These are phyloP conservation scores for Cistogaster globosa DNA, from an alignment of 2,888 invertebrate species.

Conservation along the genomic window DNA sequence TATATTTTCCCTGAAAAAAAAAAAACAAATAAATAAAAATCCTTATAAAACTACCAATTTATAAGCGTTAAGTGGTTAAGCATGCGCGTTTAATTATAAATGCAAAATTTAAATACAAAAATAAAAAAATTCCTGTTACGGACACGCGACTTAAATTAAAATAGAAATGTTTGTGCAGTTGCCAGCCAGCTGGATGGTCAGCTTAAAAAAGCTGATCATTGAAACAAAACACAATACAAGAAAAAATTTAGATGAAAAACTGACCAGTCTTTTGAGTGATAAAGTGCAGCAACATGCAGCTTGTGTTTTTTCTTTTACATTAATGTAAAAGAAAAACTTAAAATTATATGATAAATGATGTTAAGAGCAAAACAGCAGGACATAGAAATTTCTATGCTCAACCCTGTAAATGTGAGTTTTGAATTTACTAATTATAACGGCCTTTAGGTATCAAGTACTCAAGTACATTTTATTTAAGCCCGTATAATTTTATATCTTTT, in stretches of 20 bases:
- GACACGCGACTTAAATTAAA: conserved; percentile 52
- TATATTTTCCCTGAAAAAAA: neutral
- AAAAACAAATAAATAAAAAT: conserved; percentile 8
- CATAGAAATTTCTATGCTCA: conserved; percentile 1
- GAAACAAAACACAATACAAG: neutral
- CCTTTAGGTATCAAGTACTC: neutral
- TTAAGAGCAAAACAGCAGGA: conserved; percentile 53
- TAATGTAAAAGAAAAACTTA: neutral
- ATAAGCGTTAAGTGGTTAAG: conserved; percentile 70
- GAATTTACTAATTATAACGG: conserved; percentile 47
- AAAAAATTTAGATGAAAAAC: conserved; percentile 27
- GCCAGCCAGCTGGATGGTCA: conserved; percentile 1
- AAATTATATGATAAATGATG: conserved; percentile 61
- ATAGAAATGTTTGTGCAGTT: conserved; percentile 18
- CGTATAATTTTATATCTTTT: neutral
- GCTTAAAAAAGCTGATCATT: neutral
- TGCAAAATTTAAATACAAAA: conserved; percentile 24
- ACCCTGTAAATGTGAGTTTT: conserved; percentile 12
- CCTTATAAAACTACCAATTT: conserved; percentile 25
- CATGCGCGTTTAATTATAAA: conserved; percentile 65
- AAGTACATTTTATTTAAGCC: conserved; percentile 6
- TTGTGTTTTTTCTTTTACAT: conserved; percentile 32
- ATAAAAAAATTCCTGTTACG: conserved; percentile 11
- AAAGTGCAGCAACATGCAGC: conserved; percentile 55
- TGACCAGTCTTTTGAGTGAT: conserved; percentile 40